These are phyloP conservation scores for Drosophila birchii DNA, from an alignment of 2,888 invertebrate genomes.

Conservation along the genomic window DNA sequence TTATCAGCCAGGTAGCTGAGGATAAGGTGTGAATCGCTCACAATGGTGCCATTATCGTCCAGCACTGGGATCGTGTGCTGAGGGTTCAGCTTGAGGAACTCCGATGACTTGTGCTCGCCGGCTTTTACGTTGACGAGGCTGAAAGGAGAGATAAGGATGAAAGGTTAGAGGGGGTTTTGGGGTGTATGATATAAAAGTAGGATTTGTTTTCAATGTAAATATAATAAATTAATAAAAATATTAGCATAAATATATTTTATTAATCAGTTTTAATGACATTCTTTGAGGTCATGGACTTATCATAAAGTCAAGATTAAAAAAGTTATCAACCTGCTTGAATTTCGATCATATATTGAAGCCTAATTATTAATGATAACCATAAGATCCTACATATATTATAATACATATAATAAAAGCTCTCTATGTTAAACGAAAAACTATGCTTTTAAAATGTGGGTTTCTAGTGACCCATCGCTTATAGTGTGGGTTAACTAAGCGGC, in stretches of 20 bases:
- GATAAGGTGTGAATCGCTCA: constrained; percentile 86
- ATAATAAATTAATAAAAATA: background rate
- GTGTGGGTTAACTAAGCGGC: constrained; percentile 7
- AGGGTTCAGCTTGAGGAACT: constrained; percentile 86
- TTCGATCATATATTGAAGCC: background rate
- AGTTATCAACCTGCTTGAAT: background rate
- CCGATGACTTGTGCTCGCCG: constrained; percentile 79
- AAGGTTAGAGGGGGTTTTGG: background rate
- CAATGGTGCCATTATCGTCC: constrained; percentile 81
- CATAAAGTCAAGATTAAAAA: background rate
- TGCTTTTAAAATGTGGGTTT: background rate
- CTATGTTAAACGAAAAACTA: background rate
- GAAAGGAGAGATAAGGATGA: background rate
- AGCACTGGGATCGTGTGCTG: constrained; percentile 85
- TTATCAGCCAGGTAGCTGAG: constrained; percentile 86
- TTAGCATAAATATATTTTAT: background rate
- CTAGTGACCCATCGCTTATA: background rate
- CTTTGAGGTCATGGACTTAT: background rate
- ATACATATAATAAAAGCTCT: no score
- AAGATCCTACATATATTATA: background rate
- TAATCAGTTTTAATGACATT: no score
- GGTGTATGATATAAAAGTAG: background rate
- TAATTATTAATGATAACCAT: background rate
- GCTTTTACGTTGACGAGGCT: constrained; percentile 81
- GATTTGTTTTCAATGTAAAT: background rate